Conservation (phyloP, 2,113 vertebrate genomes). For the Planiliza haematocheilus region DNA sequence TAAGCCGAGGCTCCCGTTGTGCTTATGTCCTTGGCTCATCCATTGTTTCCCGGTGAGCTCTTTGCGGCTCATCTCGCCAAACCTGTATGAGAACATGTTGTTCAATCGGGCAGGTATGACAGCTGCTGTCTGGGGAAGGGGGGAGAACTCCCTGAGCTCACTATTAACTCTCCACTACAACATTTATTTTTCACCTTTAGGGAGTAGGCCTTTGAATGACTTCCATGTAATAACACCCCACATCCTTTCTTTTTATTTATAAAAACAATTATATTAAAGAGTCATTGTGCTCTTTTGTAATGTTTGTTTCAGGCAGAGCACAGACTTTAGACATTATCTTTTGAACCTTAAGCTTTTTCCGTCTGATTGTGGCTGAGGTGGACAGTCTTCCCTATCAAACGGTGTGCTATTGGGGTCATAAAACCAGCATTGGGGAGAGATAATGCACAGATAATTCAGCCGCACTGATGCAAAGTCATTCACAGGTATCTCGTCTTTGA, state of each 20-base stretch:
- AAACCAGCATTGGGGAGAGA: slow-evolving; percentile 37
- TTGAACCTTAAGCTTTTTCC: slow-evolving; percentile 70
- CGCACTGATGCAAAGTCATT: slow-evolving; percentile 30
- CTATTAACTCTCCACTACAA: not conserved
- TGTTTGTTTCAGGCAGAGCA: slow-evolving; percentile 16
- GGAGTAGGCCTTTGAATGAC: not conserved
- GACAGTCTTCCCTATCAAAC: slow-evolving; percentile 48
- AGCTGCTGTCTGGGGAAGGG: slow-evolving; percentile 10
- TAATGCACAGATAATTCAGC: slow-evolving; percentile 47
- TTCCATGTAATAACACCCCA: not conserved
- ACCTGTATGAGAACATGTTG: slow-evolving; percentile 73
- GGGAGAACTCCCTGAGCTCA: slow-evolving; percentile 21
- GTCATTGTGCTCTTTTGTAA: slow-evolving; percentile 7
- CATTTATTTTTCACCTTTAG: no score
- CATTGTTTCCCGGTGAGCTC: not conserved
- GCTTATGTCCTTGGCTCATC: slow-evolving; percentile 15
- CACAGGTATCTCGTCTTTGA: not conserved
- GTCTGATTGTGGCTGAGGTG: slow-evolving; percentile 53
- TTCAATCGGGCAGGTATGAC: slow-evolving; percentile 49
- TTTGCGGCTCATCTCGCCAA: slow-evolving; percentile 61
- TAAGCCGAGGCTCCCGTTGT: not conserved
- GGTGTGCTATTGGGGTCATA: slow-evolving; percentile 32
- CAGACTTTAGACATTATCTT: slow-evolving; percentile 54
- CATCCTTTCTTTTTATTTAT: no score
- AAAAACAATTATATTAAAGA: no score